These are phyloP conservation scores for Anniella stebbinsi DNA, from an alignment of 2,797 vertebrate genomes.

Conservation along the genomic window DNA sequence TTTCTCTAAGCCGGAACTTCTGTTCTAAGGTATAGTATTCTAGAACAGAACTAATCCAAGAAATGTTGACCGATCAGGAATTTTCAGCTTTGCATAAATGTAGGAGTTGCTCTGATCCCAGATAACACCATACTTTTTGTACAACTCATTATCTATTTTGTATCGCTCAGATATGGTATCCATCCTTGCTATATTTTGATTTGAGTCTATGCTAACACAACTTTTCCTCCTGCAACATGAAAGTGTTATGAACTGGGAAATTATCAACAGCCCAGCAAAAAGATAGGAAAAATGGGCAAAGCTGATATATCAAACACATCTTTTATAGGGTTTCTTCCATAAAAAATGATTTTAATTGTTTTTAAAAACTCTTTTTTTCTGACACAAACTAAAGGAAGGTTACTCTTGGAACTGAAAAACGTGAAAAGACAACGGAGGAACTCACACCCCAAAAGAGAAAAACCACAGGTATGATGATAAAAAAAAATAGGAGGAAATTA, in stretches of 20 bases:
- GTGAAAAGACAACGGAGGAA: background rate
- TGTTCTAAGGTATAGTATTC: conserved; percentile 29
- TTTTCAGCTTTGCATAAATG: background rate
- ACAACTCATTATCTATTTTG: background rate
- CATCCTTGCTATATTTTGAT: background rate
- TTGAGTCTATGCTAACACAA: background rate
- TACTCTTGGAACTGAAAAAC: background rate
- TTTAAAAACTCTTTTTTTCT: background rate
- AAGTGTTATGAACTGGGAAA: background rate
- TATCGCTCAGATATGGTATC: background rate
- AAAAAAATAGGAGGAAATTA: background rate
- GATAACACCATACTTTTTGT: background rate
- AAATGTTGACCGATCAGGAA: background rate
- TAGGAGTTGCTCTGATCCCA: background rate
- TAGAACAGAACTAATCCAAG: background rate
- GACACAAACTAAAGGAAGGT: background rate
- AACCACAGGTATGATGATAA: background rate
- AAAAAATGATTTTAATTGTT: background rate
- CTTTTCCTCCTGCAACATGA: background rate
- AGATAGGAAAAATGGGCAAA: too few species aligned
- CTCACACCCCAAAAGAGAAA: background rate
- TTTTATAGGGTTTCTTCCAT: background rate
- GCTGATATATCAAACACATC: background rate
- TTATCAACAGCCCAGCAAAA: background rate
- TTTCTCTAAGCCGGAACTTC: fast-evolving